Conservation (phyloP, 2,113 vertebrate species). For the Salminus brasiliensis region DNA sequence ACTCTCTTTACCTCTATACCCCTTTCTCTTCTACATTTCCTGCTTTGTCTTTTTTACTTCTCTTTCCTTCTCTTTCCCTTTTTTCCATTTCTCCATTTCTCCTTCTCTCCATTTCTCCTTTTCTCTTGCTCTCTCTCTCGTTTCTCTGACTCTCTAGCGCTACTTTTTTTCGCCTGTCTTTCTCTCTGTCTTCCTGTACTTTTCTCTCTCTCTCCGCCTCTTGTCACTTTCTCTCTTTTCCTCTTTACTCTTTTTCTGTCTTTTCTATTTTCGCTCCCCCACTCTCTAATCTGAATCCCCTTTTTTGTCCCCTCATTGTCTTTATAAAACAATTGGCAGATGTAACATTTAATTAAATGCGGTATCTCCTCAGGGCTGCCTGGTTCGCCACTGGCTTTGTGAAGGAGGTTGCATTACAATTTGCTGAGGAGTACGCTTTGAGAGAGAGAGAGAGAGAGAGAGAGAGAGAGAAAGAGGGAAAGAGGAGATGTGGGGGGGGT, state of each 20-base stretch:
- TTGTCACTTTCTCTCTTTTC: background rate
- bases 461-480: conserved; percentile 54
- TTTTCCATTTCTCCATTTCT: background rate
- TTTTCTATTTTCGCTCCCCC: too few relatives aligned
- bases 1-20: too few relatives aligned
- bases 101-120: background rate
- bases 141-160: too few relatives aligned
- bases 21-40: background rate
- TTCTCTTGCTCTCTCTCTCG: too few relatives aligned
- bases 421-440: conserved; percentile 71
- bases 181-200: background rate
- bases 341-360: conserved; percentile 80
- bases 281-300: conserved; percentile 53
- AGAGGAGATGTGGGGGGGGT: conserved; percentile 33
- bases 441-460: conserved; percentile 54
- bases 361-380: conserved; percentile 75
- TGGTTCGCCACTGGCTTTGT: conserved; percentile 71
- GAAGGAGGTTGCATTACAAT: conserved; percentile 78
- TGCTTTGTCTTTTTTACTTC: background rate
- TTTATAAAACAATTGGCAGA: conserved; percentile 79
- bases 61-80: background rate
- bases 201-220: background rate
- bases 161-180: too few relatives aligned
- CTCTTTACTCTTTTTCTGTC: background rate
- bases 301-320: conserved; percentile 65